Percentiles rank a stretch among this genome's conserved stretches.
Conservation (phyloP, 2,797 vertebrate genomes). For the Poeciliopsis turneri region DNA sequence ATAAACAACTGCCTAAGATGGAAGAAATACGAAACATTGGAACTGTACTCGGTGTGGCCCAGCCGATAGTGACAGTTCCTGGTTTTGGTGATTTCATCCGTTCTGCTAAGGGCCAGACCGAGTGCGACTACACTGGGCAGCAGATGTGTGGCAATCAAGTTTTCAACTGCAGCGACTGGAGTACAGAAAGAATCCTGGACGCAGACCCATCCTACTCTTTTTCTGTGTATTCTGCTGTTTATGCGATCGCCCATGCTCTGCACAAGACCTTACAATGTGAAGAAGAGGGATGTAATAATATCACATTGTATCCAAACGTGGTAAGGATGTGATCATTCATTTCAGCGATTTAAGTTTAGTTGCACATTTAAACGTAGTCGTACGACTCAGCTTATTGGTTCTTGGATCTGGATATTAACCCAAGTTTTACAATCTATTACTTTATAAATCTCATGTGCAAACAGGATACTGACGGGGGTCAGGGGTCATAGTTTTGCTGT, state of each 20-base stretch:
- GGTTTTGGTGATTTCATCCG: conserved; percentile 77
- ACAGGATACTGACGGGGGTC: background rate
- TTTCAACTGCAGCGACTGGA: conserved; percentile 67
- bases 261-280: conserved; percentile 82
- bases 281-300: conserved; percentile 65
- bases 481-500: background rate
- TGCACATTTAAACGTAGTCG: background rate
- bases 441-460: background rate
- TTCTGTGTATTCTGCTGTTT: conserved; percentile 78
- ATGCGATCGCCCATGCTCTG: conserved; percentile 83
- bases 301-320: conserved; percentile 81
- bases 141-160: conserved; percentile 67
- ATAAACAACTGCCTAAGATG: conserved; percentile 51
- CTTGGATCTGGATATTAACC: background rate
- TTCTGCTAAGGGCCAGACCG: conserved; percentile 14
- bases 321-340: conserved; percentile 66
- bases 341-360: background rate
- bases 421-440: background rate
- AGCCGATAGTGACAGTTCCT: conserved; percentile 60
- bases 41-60: conserved; percentile 80
- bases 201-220: conserved; percentile 73
- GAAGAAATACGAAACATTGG: conserved; percentile 79
- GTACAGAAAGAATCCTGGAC: conserved; percentile 6
- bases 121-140: conserved; percentile 3
- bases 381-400: background rate